Evolutionary conservation across 2,797 vertebrate genomes (phyloP), one percentile per base, ranked within the genome.

Genomic region (Pseudomugil tenellus): DNA sequence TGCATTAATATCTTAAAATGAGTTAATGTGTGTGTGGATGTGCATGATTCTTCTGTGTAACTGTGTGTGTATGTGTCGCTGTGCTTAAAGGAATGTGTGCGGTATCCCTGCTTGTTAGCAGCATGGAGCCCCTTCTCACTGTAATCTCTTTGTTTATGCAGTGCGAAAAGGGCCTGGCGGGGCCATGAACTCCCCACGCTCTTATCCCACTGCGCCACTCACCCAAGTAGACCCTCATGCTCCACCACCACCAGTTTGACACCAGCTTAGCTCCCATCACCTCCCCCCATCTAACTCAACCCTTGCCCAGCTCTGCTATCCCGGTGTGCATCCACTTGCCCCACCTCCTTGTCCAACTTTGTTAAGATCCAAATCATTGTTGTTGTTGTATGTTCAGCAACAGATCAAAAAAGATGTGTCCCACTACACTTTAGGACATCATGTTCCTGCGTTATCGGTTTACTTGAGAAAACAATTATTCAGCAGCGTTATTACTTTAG

Each of bases 71-170:
- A 41, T 71, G 58, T 70, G 74, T 28, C 43, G 8, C 12, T 2
- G 13, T 67, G 68, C 61, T 26, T 29, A 39, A 71, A 61, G 56
- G 61, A 74, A 66, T 49, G 54, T 76, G 81, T 79, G 70, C 51
- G 76, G 73, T 64, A 73, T 54, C 95, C 63, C 67, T 79, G 85
- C 95, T 95, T 94, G 93, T 96, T 95, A 95, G 95, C 91, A 60
- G 75, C 51, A 79, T 71, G 70, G 90, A 91, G 79, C 78, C 82
- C 84, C 88, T 87, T 90, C 90, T 93, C 94, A 95, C 91, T 94
- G 92, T 94, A 95, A 96, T 95, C 93, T 92, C 92, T 92, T 93
- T 93, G 92, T 93, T 86, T 91, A 88, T 79, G 90, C 90, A 88
- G 92, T 89, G 93, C 85, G 90, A 93, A 93, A 92, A 92, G 89